A percentile compares a stretch with the other conserved stretches of the same genome.
These are phyloP conservation scores for Pao palembangensis DNA, from an alignment of 2,113 vertebrate genomes.

Conservation along the genomic window DNA sequence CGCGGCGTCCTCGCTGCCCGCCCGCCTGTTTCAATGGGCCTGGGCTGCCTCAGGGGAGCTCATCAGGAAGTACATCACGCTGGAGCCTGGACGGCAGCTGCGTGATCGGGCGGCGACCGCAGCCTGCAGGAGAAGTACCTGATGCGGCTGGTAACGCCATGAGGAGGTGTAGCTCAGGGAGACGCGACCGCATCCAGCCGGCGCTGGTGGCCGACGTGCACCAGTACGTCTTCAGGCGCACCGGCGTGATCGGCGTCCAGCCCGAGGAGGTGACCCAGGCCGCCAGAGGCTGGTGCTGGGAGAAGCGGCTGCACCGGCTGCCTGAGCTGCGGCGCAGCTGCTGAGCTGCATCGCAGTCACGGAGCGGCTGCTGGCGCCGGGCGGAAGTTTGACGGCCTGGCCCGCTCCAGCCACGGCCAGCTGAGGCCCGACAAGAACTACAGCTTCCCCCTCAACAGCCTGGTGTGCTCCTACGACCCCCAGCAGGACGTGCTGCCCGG, in stretches of 20 bases:
- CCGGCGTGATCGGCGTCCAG: slow-evolving; percentile 92
- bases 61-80: slow-evolving; percentile 87
- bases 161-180: slow-evolving; percentile 97
- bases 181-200: slow-evolving; percentile 90
- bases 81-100: slow-evolving; percentile 90
- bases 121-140: slow-evolving; percentile 95
- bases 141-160: slow-evolving; percentile 92
- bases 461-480: slow-evolving; percentile 92
- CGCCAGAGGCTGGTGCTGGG: slow-evolving; percentile 88
- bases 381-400: slow-evolving; percentile 93
- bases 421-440: slow-evolving; percentile 96
- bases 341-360: slow-evolving; percentile 87
- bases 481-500: slow-evolving; percentile 84
- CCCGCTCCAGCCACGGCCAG: slow-evolving; percentile 89
- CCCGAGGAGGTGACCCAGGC: slow-evolving; percentile 96
- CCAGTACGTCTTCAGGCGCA: slow-evolving; percentile 95
- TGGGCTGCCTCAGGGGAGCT: slow-evolving; percentile 98
- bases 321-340: slow-evolving; percentile 90
- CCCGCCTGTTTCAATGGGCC: slow-evolving; percentile 92
- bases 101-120: slow-evolving; percentile 93
- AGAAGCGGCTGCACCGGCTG: slow-evolving; percentile 95
- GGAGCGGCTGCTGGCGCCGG: slow-evolving; percentile 95
- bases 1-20: too few relatives aligned
- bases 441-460: slow-evolving; percentile 92
- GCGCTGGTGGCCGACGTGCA: slow-evolving; percentile 94